Evolutionary conservation across 1,140 invertebrate genomes (phyloP).

Genomic region (Drosophila sulfurigaster): DNA sequence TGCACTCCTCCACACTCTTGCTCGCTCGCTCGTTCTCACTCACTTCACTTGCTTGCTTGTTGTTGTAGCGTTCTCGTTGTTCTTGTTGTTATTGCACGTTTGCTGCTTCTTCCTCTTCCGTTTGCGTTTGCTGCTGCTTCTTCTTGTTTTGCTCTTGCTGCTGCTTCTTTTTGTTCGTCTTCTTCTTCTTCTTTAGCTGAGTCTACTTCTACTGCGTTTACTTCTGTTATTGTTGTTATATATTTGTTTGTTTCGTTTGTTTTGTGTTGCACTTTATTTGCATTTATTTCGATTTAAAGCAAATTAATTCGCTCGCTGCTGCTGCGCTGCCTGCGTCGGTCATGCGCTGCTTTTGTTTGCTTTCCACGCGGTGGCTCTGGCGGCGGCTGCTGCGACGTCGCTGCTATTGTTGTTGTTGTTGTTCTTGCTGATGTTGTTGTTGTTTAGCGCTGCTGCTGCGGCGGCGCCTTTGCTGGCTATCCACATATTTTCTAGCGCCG

Average conservation of each 20-base stretch:
- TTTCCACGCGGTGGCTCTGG: conserved; percentile 26
- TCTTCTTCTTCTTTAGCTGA: neutral
- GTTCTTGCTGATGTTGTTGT: conserved; percentile 1
- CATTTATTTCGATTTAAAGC: conserved; percentile 8
- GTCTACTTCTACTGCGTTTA: conserved; percentile 14
- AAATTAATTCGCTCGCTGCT: conserved; percentile 36
- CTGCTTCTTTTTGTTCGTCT: conserved; percentile 4
- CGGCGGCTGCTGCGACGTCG: conserved; percentile 31
- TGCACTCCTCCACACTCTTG: neutral
- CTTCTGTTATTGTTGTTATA: conserved; percentile 31
- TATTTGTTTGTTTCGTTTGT: conserved; percentile 1
- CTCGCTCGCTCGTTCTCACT: conserved; percentile 1
- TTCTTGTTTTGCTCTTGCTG: conserved; percentile 8
- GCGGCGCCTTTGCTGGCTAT: conserved; percentile 47
- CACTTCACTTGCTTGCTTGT: conserved; percentile 7
- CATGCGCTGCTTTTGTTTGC: conserved; percentile 48
- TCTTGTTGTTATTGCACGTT: conserved; percentile 27
- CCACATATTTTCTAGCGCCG: conserved; percentile 49
- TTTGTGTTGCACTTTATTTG: conserved; percentile 28
- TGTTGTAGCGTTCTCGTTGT: conserved; percentile 30
- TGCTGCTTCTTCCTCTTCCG: conserved; percentile 5
- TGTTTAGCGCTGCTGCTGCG: conserved; percentile 42
- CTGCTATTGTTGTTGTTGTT: neutral
- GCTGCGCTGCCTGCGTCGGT: conserved; percentile 23
- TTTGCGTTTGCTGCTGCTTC: conserved; percentile 3